Conservation (phyloP, 2,113 vertebrate species). For the Shinisaurus crocodilurus region DNA sequence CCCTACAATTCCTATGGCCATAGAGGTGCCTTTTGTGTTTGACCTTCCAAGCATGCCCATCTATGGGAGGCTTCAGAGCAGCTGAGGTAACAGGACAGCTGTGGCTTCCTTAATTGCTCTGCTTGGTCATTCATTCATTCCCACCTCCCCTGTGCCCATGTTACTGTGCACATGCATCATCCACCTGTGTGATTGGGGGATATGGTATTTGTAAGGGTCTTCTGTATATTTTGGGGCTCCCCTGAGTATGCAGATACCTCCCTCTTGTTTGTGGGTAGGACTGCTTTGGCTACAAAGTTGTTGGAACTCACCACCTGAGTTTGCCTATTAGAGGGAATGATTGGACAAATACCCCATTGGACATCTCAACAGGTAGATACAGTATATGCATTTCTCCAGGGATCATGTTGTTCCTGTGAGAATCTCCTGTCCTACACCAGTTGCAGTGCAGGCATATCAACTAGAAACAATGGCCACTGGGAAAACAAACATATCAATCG, state of each 20-base stretch:
- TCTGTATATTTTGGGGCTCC: neutral
- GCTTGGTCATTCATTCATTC: neutral
- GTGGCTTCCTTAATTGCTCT: neutral
- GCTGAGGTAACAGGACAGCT: neutral
- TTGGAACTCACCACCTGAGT: neutral
- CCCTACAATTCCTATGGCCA: too few relatives aligned
- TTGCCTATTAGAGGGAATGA: neutral
- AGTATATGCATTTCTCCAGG: neutral
- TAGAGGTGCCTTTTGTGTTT: too few relatives aligned
- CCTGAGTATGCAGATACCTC: neutral
- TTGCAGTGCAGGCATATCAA: neutral
- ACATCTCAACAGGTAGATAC: neutral
- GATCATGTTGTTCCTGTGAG: neutral
- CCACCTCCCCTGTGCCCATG: too few relatives aligned
- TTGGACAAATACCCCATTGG: neutral
- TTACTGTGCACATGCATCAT: neutral
- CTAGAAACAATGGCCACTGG: conserved; percentile 2
- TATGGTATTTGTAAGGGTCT: neutral
- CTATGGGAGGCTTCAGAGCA: neutral
- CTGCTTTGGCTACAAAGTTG: neutral
- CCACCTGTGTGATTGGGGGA: neutral
- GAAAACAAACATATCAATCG: conserved; percentile 27
- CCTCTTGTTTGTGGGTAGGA: neutral
- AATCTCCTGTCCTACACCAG: neutral
- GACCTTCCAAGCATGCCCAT: too few relatives aligned